A percentile compares a stretch with the other conserved stretches of the same genome.
phyloP scores from a whole-genome alignment of 2,888 invertebrate species.

The Tanypteryx hageni region DNA sequence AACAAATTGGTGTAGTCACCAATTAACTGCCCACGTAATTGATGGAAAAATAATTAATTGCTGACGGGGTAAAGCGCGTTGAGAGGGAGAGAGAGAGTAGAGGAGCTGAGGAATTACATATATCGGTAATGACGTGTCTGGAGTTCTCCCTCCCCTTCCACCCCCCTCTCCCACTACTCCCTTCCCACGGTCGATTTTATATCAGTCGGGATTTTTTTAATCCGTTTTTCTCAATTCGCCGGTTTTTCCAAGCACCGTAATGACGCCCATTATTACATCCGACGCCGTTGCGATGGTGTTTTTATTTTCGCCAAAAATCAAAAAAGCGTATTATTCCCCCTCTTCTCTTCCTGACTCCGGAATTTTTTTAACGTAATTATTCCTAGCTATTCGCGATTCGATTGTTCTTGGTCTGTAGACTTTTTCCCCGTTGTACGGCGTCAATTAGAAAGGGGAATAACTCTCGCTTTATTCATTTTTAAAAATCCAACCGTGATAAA shows the following conservation, averaged over 20 bases:
- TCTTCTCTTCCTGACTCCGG: background rate
- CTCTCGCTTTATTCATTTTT: background rate
- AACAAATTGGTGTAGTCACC: conserved; percentile 62
- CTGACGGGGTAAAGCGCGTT: conserved; percentile 31
- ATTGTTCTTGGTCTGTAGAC: background rate
- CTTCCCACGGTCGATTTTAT: conserved; percentile 51
- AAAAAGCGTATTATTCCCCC: conserved; percentile 23
- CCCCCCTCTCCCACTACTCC: background rate
- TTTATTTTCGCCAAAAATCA: conserved; percentile 31
- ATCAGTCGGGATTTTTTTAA: conserved; percentile 43
- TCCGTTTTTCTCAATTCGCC: conserved; percentile 9
- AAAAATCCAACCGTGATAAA: background rate
- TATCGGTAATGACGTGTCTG: conserved; percentile 64
- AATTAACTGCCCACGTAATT: conserved; percentile 62
- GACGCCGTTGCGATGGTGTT: conserved; percentile 5
- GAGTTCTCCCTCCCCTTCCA: conserved; percentile 4
- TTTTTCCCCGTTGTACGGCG: background rate
- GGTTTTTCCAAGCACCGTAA: conserved; percentile 43
- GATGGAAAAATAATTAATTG: conserved; percentile 64
- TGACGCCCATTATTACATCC: conserved; percentile 50
- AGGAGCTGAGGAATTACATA: conserved; percentile 9
- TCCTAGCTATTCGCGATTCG: conserved; percentile 33
- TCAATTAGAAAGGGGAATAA: background rate
- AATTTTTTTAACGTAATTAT: conserved; percentile 32
- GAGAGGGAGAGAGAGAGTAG: background rate